Base-by-base conservation (phyloP, 1,140 invertebrate species). In the Plutomurus gul region DNA sequence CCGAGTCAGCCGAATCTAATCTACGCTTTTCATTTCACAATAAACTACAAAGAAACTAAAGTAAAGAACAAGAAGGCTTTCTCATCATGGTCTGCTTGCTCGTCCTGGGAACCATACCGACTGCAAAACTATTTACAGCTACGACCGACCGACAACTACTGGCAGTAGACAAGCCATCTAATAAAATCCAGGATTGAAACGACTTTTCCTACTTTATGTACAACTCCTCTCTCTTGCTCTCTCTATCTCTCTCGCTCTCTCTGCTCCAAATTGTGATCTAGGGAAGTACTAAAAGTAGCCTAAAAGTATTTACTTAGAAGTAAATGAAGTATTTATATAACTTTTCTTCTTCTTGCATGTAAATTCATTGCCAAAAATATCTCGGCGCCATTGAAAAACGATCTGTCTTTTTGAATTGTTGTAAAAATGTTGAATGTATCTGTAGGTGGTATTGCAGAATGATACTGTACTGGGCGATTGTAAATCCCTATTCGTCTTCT, bases 1-100 rank as follows among this genome's bases (percentile, higher is more conserved):
- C 27, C 27, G 27, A 25, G 51, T 60, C 51, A 65, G 30, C 56
- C 56, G 25, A 33, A 30, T 65, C 56, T 65, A 65, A 65, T 65
- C 56, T 65, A 65, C 56, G 25, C 56, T 65, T 65, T 65, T 65
- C 56, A 65, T 65, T 65, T 65, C 56, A 65, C 25, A 65, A 65
- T 65, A 65, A 65, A 65, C 56, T 65, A 65, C 56, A 65, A 65
- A 65, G 56, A 65, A 33, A 65, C 18, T 51, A 65, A n/a, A 65
- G 56, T 65, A 65, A 65, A 65, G 56, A 65, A 65, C 56, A 49
- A 4, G 46, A 49, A 49, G 46, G 36, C 22, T 36, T 65, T 65
- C 56, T 36, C 56, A 65, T 65, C 25, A 30, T 33, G 27, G 3
- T 65, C 39, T 13, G 39, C 27, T 65, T 18, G n/a, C 11, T 30